phyloP scores from a whole-genome alignment of 2,888 invertebrate genomes.

The Trisateles emortualis region DNA sequence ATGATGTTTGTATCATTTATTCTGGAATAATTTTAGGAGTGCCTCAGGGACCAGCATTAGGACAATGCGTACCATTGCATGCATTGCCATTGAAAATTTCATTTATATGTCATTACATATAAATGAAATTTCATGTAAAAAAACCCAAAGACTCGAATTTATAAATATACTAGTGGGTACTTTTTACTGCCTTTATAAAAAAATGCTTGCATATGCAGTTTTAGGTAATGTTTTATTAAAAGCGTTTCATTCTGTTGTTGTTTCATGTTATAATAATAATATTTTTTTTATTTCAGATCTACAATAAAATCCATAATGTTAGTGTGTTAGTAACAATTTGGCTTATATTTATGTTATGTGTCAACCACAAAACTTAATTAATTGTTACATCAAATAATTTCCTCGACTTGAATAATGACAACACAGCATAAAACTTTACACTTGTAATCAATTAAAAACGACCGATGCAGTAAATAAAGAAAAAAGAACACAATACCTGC shows the following conservation, averaged over 20 bases:
- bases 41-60: not conserved
- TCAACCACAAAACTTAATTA: no score
- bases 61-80: not conserved
- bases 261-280: constrained; percentile 4
- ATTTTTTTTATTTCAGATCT: not conserved
- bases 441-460: not conserved
- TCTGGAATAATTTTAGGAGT: not conserved
- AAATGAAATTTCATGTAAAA: not conserved
- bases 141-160: no score
- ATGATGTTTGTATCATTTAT: not conserved
- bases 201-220: no score
- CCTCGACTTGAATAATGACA: not conserved
- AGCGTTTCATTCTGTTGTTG: not conserved
- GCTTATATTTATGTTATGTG: no score
- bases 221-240: not conserved
- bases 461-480: not conserved
- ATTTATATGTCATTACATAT: not conserved
- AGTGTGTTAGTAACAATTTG: no score
- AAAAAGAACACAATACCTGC: not conserved
- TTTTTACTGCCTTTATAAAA: no score
- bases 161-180: no score
- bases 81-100: no score
- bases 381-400: constrained; percentile 5
- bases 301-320: no score
- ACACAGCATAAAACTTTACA: no score